Conservation (phyloP, 2,113 vertebrate genomes). For the Acanthochromis polyacanthus region DNA sequence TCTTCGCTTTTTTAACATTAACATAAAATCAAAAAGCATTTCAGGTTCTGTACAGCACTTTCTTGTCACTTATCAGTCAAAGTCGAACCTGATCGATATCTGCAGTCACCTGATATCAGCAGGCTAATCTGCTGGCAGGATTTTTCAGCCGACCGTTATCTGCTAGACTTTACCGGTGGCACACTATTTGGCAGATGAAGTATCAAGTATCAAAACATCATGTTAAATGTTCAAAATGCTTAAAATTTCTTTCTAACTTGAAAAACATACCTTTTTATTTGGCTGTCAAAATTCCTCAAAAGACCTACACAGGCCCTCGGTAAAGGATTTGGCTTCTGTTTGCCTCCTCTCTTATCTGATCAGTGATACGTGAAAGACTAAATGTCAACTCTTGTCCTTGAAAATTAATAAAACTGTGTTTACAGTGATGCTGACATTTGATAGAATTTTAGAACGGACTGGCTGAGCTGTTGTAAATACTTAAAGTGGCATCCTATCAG, state of each 20-base stretch:
- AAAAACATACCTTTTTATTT: neutral
- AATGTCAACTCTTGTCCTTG: neutral
- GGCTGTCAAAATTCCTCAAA: too few relatives aligned
- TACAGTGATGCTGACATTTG: constrained; percentile 30
- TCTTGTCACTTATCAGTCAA: too few relatives aligned
- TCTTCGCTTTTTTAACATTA: neutral
- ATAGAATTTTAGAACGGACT: constrained; percentile 11
- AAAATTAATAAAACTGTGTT: constrained; percentile 15
- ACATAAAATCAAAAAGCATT: too few relatives aligned
- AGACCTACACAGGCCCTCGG: neutral
- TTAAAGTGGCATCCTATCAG: neutral
- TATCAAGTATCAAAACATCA: too few relatives aligned
- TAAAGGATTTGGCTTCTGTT: neutral
- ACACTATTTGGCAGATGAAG: neutral
- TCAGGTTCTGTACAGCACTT: neutral
- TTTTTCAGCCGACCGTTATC: neutral
- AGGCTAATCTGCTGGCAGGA: neutral
- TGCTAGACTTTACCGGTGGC: neutral
- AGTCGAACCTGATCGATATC: neutral
- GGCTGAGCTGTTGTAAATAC: constrained; percentile 15
- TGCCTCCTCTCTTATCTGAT: neutral
- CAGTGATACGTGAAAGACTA: neutral
- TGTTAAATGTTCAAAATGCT: neutral
- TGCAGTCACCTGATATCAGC: neutral
- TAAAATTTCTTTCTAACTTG: neutral